A percentile compares a stretch with the other conserved stretches of the same genome.
Conservation (phyloP, 2,113 vertebrate genomes). For the Eurystomus gularis region DNA sequence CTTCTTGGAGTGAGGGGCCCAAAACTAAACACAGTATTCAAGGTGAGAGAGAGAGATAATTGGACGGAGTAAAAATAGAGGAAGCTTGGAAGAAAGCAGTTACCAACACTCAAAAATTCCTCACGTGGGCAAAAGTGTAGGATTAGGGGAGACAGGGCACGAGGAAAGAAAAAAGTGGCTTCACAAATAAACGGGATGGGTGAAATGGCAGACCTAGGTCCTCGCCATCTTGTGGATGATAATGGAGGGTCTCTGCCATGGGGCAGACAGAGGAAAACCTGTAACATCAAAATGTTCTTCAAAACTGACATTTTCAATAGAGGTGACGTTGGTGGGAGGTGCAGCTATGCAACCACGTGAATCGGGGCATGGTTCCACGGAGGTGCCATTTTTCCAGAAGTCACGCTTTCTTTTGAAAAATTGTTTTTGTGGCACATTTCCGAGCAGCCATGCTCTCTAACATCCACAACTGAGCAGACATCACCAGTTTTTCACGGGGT, state of each 20-base stretch:
- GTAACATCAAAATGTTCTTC: neutral
- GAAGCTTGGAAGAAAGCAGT: neutral
- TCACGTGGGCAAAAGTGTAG: accelerated
- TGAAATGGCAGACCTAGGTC: neutral
- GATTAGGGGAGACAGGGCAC: neutral
- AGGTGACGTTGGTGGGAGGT: neutral
- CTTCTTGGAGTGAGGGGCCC: neutral
- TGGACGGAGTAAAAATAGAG: neutral
- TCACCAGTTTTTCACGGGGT: neutral
- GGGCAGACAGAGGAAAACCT: neutral
- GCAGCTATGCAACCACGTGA: accelerated
- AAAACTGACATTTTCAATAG: neutral
- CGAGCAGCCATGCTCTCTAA: accelerated
- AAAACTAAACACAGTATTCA: neutral
- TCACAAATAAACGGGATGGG: neutral
- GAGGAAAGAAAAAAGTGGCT: neutral
- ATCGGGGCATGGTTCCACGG: accelerated
- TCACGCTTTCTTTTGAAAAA: neutral
- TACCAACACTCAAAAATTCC: neutral
- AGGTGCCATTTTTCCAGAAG: neutral
- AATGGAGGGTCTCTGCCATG: neutral
- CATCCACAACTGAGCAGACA: neutral
- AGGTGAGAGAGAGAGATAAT: neutral
- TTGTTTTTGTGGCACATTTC: neutral
- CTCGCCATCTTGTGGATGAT: neutral